These are phyloP conservation scores for Apostichopus leukothele DNA, from an alignment of 53 echinoderm and acorn worm genomes.

Conservation along the genomic window DNA sequence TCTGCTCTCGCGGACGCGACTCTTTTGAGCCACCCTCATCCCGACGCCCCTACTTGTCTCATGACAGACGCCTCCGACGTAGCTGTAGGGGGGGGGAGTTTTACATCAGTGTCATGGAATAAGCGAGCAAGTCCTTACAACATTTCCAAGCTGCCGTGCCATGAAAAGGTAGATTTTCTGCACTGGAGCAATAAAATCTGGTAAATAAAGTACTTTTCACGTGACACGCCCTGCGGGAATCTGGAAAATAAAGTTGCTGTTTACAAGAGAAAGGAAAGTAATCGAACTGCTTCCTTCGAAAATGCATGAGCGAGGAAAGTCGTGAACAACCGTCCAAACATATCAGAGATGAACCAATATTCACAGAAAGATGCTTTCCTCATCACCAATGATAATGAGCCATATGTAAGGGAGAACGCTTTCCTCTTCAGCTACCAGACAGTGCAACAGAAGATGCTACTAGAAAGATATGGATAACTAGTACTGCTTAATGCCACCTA, in stretches of 20 bases:
- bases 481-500: constrained; percentile 43
- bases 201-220: too few relatives aligned
- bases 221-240: too few relatives aligned
- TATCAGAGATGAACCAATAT: too few relatives aligned
- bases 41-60: too few relatives aligned
- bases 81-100: too few relatives aligned
- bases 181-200: background rate
- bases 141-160: background rate
- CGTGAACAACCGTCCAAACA: too few relatives aligned
- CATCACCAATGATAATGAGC: background rate
- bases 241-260: background rate
- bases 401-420: background rate
- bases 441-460: background rate
- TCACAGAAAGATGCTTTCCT: background rate
- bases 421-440: constrained; percentile 8
- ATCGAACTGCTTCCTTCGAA: too few relatives aligned
- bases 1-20: too few relatives aligned
- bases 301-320: too few relatives aligned
- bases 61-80: too few relatives aligned
- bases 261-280: too few relatives aligned
- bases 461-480: constrained; percentile 1
- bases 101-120: constrained; percentile 10
- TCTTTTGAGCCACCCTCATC: too few relatives aligned
- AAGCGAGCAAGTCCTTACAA: background rate
- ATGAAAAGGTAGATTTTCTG: constrained; percentile 2